Evolutionary conservation across 2,888 invertebrate genomes (phyloP).

Genomic region (Eremobia ochroleuca): DNA sequence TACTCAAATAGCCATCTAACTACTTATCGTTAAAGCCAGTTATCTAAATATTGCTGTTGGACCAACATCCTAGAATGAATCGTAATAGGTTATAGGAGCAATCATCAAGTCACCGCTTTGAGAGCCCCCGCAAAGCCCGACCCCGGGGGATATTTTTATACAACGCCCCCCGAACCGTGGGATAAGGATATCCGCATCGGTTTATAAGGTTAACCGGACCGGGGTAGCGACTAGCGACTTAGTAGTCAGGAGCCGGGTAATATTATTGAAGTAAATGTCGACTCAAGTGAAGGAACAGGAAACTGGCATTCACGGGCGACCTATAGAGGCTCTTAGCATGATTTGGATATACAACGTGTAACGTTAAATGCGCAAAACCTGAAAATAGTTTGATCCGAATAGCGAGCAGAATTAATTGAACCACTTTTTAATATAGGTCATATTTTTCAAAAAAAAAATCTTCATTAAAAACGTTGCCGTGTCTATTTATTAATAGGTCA

Average conservation of each 20-base stretch:
- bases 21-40: not conserved
- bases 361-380: too few species aligned
- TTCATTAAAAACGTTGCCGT: too few species aligned
- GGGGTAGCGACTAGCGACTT: slow-evolving; percentile 46
- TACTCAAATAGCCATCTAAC: not conserved
- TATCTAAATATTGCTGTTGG: not conserved
- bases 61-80: not conserved
- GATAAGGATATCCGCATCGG: slow-evolving; percentile 85
- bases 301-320: slow-evolving; percentile 9
- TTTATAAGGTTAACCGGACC: slow-evolving; percentile 83
- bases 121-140: slow-evolving; percentile 17
- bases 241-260: slow-evolving; percentile 16
- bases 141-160: slow-evolving; percentile 73
- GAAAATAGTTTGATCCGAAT: too few species aligned
- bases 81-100: slow-evolving; percentile 25
- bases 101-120: slow-evolving; percentile 24
- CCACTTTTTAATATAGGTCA: too few species aligned
- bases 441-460: too few species aligned
- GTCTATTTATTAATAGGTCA: too few species aligned
- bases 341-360: not conserved
- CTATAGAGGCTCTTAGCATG: not conserved
- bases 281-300: not conserved
- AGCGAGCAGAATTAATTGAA: too few species aligned
- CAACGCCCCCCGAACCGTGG: slow-evolving; percentile 79
- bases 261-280: slow-evolving; percentile 14